Percentiles rank a stretch among this genome's conserved stretches.
phyloP scores from a whole-genome alignment of 2,888 invertebrate species.

The Drosophila parthenogenetica region DNA sequence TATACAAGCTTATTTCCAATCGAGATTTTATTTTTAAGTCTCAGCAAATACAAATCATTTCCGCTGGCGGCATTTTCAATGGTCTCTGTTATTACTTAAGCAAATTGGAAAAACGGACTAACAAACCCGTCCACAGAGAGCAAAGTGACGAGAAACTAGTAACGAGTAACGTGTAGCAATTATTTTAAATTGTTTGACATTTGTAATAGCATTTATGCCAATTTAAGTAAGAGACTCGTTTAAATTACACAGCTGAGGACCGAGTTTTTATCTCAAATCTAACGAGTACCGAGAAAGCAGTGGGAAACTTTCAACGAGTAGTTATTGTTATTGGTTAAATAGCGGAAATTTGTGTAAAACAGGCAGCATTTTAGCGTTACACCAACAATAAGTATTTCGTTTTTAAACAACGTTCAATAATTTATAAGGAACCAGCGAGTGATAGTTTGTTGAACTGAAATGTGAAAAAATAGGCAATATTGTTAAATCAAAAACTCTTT shows the following conservation, averaged over 20 bases:
- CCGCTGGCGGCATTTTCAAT: slow-evolving; percentile 44
- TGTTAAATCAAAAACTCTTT: too few relatives aligned
- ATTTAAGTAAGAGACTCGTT: background rate
- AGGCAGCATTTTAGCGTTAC: too few relatives aligned
- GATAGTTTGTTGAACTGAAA: too few relatives aligned
- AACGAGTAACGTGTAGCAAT: background rate
- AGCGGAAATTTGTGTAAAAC: too few relatives aligned
- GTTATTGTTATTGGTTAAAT: too few relatives aligned
- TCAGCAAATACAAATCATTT: slow-evolving; percentile 63
- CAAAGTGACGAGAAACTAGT: background rate
- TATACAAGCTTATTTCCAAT: slow-evolving; percentile 45
- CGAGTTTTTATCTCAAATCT: background rate
- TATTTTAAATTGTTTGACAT: too few relatives aligned
- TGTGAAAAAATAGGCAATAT: too few relatives aligned
- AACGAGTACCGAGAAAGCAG: slow-evolving; percentile 6
- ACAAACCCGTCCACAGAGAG: background rate
- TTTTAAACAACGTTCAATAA: too few relatives aligned
- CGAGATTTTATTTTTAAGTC: slow-evolving; percentile 34
- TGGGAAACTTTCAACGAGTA: too few relatives aligned
- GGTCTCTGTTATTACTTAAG: background rate
- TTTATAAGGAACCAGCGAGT: too few relatives aligned
- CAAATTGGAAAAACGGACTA: background rate
- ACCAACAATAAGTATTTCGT: too few relatives aligned
- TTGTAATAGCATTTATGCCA: too few relatives aligned
- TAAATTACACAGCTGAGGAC: background rate